phyloP scores from a whole-genome alignment of 2,113 vertebrate species.

The Petrocephalus zakoni region DNA sequence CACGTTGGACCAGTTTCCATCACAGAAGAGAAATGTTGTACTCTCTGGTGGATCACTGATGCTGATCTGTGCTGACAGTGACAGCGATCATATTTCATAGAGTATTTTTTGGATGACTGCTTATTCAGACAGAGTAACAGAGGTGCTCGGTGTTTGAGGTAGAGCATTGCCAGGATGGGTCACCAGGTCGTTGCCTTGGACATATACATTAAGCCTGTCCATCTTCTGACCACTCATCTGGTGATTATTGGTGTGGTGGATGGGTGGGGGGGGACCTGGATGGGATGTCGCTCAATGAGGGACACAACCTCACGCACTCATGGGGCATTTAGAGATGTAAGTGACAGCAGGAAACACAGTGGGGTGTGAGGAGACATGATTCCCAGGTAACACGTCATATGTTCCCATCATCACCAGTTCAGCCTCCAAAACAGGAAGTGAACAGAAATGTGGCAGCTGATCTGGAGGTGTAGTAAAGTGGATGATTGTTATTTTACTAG shows the following conservation, averaged over 20 bases:
- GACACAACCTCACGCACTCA: neutral
- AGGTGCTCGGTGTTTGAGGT: neutral
- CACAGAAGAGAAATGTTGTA: neutral
- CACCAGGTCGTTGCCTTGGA: neutral
- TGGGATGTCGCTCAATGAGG: neutral
- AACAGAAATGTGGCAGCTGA: neutral
- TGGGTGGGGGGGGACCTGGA: neutral
- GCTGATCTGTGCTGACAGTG: neutral
- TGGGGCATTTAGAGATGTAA: too few relatives aligned
- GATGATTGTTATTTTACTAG: neutral
- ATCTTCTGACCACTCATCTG: neutral
- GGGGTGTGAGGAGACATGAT: neutral
- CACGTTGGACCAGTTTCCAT: neutral
- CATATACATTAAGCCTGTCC: neutral
- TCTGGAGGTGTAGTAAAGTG: neutral
- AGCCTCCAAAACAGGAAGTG: neutral
- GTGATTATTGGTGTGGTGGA: neutral
- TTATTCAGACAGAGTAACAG: neutral
- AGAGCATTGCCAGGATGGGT: neutral
- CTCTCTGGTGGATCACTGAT: neutral
- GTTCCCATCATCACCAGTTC: neutral
- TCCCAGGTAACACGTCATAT: neutral
- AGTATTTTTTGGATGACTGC: neutral
- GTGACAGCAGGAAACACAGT: neutral
- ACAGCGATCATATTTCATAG: neutral